These are phyloP conservation scores for Sinhomidia bicolor DNA, from an alignment of 2,888 invertebrate genomes.

Conservation along the genomic window DNA sequence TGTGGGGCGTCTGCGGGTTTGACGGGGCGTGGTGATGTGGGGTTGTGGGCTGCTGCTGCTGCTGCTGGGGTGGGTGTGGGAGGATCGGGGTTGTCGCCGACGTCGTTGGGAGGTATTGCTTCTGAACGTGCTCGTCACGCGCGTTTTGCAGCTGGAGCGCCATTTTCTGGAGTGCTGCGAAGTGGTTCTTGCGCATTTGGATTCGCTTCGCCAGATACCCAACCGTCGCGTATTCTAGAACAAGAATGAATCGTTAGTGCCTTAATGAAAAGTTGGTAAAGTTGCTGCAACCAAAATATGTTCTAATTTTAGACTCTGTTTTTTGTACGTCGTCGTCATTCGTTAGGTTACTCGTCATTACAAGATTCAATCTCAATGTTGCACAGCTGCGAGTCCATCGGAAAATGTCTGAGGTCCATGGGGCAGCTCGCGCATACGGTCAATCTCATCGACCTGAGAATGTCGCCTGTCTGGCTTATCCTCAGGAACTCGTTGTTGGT, in stretches of 20 bases:
- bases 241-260: no score
- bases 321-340: no score
- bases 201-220: conserved; percentile 98
- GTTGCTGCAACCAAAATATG: no score
- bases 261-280: no score
- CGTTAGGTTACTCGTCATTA: no score
- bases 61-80: conserved; percentile 4
- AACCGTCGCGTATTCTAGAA: conserved; percentile 97
- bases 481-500: conserved; percentile 99
- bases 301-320: no score
- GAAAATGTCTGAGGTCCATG: conserved; percentile 98
- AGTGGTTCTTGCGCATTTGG: conserved; percentile 96
- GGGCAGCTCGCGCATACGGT: conserved; percentile 98
- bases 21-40: conserved; percentile 32
- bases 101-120: conserved; percentile 64
- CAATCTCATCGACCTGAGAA: conserved; percentile 94
- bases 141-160: conserved; percentile 88
- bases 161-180: conserved; percentile 94
- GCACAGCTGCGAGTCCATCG: conserved; percentile 97
- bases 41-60: conserved; percentile 25
- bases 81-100: background rate
- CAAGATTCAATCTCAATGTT: conserved; percentile 99
- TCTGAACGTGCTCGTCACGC: conserved; percentile 73
- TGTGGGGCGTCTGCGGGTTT: conserved; percentile 22
- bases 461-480: conserved; percentile 96